A percentile compares a stretch with the other conserved stretches of the same genome.
phyloP scores from a whole-genome alignment of 2,113 vertebrate species.

The Charina bottae region DNA sequence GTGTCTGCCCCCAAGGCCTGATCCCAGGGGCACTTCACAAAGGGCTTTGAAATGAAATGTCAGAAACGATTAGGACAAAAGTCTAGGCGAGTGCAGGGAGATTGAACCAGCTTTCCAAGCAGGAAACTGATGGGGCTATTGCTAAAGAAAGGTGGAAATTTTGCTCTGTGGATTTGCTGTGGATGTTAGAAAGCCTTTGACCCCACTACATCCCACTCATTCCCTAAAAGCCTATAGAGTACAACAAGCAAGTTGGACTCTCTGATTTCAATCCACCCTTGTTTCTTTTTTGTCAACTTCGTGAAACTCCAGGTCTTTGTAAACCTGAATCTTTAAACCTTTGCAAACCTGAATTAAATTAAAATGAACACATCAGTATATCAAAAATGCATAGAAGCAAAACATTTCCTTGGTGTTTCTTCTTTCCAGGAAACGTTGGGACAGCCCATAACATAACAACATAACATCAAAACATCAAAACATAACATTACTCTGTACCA shows the following conservation, averaged over 20 bases:
- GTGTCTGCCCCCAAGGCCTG: slow-evolving; percentile 53
- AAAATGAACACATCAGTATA: background rate
- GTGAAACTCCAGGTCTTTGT: background rate
- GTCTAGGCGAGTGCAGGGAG: slow-evolving; percentile 71
- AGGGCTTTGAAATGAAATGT: slow-evolving; percentile 80
- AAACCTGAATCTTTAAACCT: background rate
- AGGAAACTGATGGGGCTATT: slow-evolving; percentile 27
- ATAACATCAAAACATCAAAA: background rate
- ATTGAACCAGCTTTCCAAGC: slow-evolving; percentile 16
- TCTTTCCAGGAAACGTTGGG: background rate
- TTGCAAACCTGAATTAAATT: background rate
- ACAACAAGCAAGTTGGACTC: background rate
- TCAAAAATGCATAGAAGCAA: background rate
- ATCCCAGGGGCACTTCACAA: slow-evolving; percentile 28
- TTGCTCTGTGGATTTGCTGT: slow-evolving; percentile 40
- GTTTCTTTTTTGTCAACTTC: background rate
- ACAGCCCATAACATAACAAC: background rate
- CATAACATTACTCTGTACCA: background rate
- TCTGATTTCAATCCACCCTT: background rate
- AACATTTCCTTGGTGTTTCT: background rate
- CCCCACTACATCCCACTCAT: background rate
- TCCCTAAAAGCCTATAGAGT: background rate
- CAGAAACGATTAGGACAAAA: slow-evolving; percentile 79
- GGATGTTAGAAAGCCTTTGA: background rate
- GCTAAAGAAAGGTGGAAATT: slow-evolving; percentile 55